Percentiles rank a stretch among this genome's conserved stretches.
Evolutionary conservation across 1,140 invertebrate species (phyloP).

Genomic region (Diabrotica virgifera): DNA sequence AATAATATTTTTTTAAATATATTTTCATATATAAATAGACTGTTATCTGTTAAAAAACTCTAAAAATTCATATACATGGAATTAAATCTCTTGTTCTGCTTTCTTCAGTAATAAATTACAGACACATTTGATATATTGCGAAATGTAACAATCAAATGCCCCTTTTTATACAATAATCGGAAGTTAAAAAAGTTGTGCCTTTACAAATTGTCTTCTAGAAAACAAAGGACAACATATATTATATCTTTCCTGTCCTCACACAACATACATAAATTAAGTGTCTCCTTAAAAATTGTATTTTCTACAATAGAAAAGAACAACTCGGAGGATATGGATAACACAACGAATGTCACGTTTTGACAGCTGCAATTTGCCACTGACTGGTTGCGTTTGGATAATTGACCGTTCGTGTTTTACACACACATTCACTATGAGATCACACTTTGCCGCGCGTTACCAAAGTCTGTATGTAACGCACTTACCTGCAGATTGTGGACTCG

Average conservation of each 20-base stretch:
- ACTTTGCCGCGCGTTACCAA: conserved; percentile 34
- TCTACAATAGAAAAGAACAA: not conserved
- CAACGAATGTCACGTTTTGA: conserved; percentile 8
- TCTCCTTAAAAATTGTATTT: conserved; percentile 7
- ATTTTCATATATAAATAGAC: conserved; percentile 14
- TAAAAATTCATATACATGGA: conserved; percentile 28
- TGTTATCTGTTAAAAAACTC: conserved; percentile 18
- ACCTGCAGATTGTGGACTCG: conserved; percentile 30
- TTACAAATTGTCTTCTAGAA: conserved; percentile 6
- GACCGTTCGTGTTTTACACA: conserved; percentile 33
- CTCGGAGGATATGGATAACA: conserved; percentile 7
- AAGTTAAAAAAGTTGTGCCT: conserved; percentile 30
- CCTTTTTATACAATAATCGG: conserved; percentile 32
- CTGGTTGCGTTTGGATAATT: conserved; percentile 26
- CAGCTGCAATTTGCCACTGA: conserved; percentile 10
- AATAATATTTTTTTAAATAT: conserved; percentile 12
- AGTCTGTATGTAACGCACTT: conserved; percentile 36
- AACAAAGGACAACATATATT: not conserved
- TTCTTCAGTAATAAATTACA: conserved; percentile 8
- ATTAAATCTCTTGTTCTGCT: conserved; percentile 20
- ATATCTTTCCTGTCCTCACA: not conserved
- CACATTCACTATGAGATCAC: conserved; percentile 42
- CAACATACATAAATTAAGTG: conserved; percentile 6
- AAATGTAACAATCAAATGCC: conserved; percentile 25
- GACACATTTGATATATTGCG: conserved; percentile 20